Percentiles rank a stretch among this genome's conserved stretches.
Conservation (phyloP, 1,140 invertebrate genomes). For the Musca vetustissima region DNA sequence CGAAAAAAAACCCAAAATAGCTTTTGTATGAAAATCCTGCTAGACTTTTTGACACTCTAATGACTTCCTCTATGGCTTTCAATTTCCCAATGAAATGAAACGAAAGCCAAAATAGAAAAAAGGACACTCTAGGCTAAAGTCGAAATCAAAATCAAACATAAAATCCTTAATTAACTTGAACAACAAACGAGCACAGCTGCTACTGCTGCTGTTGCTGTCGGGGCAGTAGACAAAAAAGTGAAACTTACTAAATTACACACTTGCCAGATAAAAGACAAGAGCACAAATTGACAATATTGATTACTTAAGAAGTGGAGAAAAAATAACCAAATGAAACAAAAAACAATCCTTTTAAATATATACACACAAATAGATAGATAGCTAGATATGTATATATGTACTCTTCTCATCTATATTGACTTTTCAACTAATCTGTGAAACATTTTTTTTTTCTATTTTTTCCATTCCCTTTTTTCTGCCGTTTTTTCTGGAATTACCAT, state of each 20-base stretch:
- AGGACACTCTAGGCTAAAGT: background rate
- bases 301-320: background rate
- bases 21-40: background rate
- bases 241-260: no score
- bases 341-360: no score
- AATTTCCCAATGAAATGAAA: no score
- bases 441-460: background rate
- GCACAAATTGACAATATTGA: background rate
- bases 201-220: no score
- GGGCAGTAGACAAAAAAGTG: no score
- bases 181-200: background rate
- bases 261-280: background rate
- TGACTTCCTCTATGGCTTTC: conserved; percentile 10
- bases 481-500: background rate
- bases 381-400: no score
- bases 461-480: background rate
- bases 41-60: conserved; percentile 16
- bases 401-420: background rate
- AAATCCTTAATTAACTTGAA: conserved; percentile 18
- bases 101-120: background rate
- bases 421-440: background rate
- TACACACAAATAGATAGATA: no score
- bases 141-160: conserved; percentile 3
- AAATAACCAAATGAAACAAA: background rate
- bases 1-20: background rate